Conservation (phyloP, 2,888 invertebrate genomes). For the Allacma fusca region DNA sequence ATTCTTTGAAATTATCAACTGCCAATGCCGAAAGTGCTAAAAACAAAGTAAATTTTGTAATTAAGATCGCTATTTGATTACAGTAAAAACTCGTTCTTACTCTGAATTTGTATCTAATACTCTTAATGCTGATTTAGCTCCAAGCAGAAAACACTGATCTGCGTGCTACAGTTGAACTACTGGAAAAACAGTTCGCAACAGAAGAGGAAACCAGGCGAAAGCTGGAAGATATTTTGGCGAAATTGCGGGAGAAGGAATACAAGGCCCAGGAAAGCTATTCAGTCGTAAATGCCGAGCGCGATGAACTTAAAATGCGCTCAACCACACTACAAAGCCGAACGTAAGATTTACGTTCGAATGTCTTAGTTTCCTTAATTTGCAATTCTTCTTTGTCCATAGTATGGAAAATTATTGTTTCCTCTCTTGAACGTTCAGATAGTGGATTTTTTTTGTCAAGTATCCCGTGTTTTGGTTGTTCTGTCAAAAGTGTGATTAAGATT, state of each 20-base stretch:
- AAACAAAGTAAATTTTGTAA: constrained; percentile 49
- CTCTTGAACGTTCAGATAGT: too few species aligned
- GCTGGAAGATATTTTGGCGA: constrained; percentile 51
- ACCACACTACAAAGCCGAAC: constrained; percentile 49
- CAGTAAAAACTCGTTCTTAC: constrained; percentile 1
- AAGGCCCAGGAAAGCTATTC: constrained; percentile 44
- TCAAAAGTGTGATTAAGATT: too few species aligned
- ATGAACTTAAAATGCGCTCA: constrained; percentile 46
- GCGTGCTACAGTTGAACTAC: constrained; percentile 44
- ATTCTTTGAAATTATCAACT: constrained; percentile 53
- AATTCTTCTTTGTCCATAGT: too few species aligned
- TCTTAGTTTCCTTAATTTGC: too few species aligned
- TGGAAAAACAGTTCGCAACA: constrained; percentile 48
- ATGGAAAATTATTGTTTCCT: too few species aligned
- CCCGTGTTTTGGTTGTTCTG: too few species aligned
- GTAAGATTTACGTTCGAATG: constrained; percentile 47
- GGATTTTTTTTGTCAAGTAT: too few species aligned
- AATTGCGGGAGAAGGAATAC: constrained; percentile 55
- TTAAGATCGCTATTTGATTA: too few species aligned
- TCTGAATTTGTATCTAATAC: not conserved
- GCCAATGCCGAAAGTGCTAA: constrained; percentile 54
- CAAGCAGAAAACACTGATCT: constrained; percentile 55
- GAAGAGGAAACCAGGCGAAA: constrained; percentile 49
- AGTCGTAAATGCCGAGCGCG: constrained; percentile 48
- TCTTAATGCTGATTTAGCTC: constrained; percentile 44